Evolutionary conservation across 1,140 invertebrate genomes (phyloP), one percentile per base, ranked within the genome.

Genomic region (Micrasema minimum): DNA sequence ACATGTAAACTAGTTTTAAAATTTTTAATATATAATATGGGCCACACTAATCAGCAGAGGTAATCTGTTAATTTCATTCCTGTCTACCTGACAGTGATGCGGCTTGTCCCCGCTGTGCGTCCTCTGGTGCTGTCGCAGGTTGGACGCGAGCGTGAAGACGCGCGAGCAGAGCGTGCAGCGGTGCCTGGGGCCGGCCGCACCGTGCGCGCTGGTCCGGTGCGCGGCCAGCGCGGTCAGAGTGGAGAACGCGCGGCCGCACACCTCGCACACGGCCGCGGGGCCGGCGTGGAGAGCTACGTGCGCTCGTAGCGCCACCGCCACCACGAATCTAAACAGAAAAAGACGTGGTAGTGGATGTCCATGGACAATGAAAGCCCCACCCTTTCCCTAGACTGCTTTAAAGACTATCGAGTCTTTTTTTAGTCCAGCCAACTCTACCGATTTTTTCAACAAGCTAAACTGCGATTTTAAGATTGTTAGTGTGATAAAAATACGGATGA

Each of bases 71-170:
- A n/a, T n/a, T n/a, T n/a, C n/a, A n/a, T 2, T 46, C 18, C 5
- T 11, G 14, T 41, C 14, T 18, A 66, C 55, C 35, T 45, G 35
- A 31, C 69, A 71, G 11, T 20, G n/a, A 14, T 51, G 59, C 9
- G 69, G 69, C 10, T 18, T 35, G 2, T 43, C 35, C 0, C 59
- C 46, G 5, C 46, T 16, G 38, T 71, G 69, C 23, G 16, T 55
- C 11, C 69, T 23, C 20, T 50, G 23, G 20, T 71, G 69, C 1
- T 14, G 61, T 7, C 16, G 31, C 11, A 71, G 53, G 46, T 71
- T 65, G 10, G 46, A 38, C 2, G 12, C 10, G n/a, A 53, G 61
- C 18, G 46, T 5, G 23, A 59, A 59, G 4, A n/a, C 16, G 26
- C 45, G 51, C 6, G 26, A 38, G 16, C 53, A 61, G 7, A 22